A percentile compares a stretch with the other conserved stretches of the same genome.
phyloP scores from a whole-genome alignment of 2,797 vertebrate species.

The Podargus strigoides region DNA sequence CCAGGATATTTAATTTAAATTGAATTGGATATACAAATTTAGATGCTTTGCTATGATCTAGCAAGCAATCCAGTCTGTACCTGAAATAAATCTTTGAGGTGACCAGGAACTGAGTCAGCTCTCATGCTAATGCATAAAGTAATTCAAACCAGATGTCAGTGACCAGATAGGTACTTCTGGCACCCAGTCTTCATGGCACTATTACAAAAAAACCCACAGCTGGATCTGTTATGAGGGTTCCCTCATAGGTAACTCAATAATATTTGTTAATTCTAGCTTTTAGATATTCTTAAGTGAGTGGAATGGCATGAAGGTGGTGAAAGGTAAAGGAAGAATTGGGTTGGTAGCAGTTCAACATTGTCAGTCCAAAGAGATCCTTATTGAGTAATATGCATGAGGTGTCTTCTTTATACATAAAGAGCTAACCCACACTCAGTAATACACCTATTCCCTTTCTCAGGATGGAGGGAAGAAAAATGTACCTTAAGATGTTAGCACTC shows the following conservation, averaged over 20 bases:
- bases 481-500: neutral
- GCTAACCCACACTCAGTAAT: neutral
- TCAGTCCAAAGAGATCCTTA: neutral
- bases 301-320: neutral
- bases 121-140: neutral
- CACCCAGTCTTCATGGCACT: neutral
- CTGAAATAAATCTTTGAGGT: neutral
- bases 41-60: neutral
- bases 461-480: neutral
- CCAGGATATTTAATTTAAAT: neutral
- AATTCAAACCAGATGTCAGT: conserved; percentile 18
- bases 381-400: neutral
- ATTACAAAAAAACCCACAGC: neutral
- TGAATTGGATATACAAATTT: neutral
- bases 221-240: neutral
- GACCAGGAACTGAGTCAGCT: neutral
- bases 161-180: conserved; percentile 1
- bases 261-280: neutral
- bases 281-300: neutral
- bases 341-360: neutral
- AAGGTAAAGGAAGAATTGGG: neutral
- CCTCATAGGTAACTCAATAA: neutral
- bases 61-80: neutral
- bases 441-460: neutral
- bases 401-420: neutral